phyloP scores from a whole-genome alignment of 2,113 vertebrate species.

The Sturnira hondurensis region DNA sequence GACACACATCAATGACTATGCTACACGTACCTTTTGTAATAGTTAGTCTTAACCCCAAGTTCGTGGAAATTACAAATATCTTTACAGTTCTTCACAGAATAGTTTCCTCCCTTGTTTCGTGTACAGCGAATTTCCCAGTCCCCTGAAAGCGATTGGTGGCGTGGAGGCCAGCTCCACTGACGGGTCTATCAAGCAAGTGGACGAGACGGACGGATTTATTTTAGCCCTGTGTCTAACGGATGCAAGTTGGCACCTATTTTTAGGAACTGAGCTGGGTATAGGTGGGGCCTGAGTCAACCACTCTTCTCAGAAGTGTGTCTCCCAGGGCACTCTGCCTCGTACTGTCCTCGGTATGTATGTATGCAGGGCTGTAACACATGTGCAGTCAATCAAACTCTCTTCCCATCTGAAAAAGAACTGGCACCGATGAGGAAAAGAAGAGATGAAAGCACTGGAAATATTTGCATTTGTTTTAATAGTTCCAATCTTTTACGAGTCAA shows the following conservation, averaged over 20 bases:
- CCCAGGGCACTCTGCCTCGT: conserved; percentile 71
- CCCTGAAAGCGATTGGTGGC: conserved; percentile 75
- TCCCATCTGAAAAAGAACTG: neutral
- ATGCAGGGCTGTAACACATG: conserved; percentile 39
- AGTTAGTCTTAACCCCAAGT: conserved; percentile 20
- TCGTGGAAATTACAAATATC: conserved; percentile 18
- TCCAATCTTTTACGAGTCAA: neutral
- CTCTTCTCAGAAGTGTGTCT: conserved; percentile 80
- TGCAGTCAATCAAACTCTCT: conserved; percentile 64
- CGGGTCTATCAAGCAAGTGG: conserved; percentile 74
- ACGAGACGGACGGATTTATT: conserved; percentile 89
- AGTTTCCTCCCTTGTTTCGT: conserved; percentile 64
- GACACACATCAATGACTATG: neutral
- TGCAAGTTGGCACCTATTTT: conserved; percentile 83
- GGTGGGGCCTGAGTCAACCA: conserved; percentile 76
- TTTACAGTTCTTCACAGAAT: conserved; percentile 75
- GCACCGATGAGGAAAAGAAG: neutral
- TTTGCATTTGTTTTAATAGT: neutral
- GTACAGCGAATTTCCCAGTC: conserved; percentile 81
- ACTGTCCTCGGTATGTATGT: conserved; percentile 34
- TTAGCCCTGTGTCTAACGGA: conserved; percentile 79
- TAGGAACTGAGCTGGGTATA: conserved; percentile 83
- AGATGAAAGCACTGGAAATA: neutral
- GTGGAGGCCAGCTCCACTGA: conserved; percentile 91
- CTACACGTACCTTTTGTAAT: conserved; percentile 53